These are phyloP conservation scores for Sprattus sprattus DNA, from an alignment of 2,113 vertebrate genomes.

Conservation along the genomic window DNA sequence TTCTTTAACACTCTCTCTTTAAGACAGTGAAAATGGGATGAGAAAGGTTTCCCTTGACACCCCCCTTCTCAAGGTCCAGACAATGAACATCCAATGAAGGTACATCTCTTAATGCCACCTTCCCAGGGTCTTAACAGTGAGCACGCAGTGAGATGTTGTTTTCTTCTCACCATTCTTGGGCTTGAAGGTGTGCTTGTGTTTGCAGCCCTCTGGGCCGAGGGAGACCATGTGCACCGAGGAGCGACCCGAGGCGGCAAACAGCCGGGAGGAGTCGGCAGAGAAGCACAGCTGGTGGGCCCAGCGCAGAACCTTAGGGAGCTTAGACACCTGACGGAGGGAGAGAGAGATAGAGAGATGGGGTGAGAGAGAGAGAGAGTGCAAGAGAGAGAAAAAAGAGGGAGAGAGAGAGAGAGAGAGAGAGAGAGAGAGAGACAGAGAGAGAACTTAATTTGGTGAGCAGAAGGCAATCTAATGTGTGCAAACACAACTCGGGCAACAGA, in stretches of 20 bases:
- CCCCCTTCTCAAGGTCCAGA: not conserved
- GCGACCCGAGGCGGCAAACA: conserved; percentile 76
- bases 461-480: not conserved
- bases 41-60: not conserved
- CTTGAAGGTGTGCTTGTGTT: conserved; percentile 72
- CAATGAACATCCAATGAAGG: not conserved
- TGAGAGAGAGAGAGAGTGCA: not conserved
- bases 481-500: not conserved
- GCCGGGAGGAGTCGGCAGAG: conserved; percentile 78
- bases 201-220: conserved; percentile 72
- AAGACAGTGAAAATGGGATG: not conserved
- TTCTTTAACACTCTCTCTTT: too few species aligned
- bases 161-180: conserved; percentile 74
- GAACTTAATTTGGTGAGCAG: not conserved
- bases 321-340: conserved; percentile 71
- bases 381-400: accelerated
- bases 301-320: conserved; percentile 72
- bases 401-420: not conserved
- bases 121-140: not conserved
- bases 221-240: conserved; percentile 74
- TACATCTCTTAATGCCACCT: not conserved
- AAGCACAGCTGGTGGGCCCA: conserved; percentile 84
- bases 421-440: not conserved
- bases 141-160: not conserved
- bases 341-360: not conserved